Conservation (phyloP, 2,113 vertebrate species). For the Mormyrus iriodes region DNA sequence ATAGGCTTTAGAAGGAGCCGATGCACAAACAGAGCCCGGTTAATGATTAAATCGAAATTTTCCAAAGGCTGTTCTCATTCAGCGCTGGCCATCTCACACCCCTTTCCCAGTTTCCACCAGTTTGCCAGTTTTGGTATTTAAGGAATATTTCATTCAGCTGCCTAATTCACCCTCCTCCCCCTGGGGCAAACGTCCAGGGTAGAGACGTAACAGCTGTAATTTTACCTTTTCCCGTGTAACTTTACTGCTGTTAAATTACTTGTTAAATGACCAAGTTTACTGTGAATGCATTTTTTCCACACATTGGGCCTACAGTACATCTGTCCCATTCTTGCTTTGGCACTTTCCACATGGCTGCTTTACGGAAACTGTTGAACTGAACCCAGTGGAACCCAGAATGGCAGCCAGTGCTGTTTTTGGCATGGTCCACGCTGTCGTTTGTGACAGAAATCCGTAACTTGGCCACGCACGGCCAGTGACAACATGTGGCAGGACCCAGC, state of each 20-base stretch:
- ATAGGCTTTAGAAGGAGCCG: neutral
- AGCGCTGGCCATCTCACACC: neutral
- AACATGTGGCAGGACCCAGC: neutral
- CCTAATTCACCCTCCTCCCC: neutral
- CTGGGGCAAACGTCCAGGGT: neutral
- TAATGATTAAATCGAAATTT: neutral
- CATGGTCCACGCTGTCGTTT: neutral
- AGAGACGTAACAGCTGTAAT: neutral
- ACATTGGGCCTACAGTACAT: neutral
- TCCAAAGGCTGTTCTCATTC: neutral
- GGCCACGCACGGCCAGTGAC: neutral
- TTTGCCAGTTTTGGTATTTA: neutral
- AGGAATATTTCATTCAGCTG: neutral
- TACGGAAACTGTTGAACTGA: neutral
- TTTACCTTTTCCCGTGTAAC: neutral
- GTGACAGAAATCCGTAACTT: neutral
- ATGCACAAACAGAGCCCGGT: neutral
- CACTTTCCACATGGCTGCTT: neutral
- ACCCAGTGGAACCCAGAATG: neutral
- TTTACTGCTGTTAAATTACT: neutral
- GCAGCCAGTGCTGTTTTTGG: neutral
- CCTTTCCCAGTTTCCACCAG: neutral
- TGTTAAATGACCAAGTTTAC: neutral
- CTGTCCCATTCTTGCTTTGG: neutral
- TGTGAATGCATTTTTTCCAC: neutral